Evolutionary conservation across 2,888 invertebrate species (phyloP), one percentile per base, ranked within the genome.

Genomic region (Eilema depressum): DNA sequence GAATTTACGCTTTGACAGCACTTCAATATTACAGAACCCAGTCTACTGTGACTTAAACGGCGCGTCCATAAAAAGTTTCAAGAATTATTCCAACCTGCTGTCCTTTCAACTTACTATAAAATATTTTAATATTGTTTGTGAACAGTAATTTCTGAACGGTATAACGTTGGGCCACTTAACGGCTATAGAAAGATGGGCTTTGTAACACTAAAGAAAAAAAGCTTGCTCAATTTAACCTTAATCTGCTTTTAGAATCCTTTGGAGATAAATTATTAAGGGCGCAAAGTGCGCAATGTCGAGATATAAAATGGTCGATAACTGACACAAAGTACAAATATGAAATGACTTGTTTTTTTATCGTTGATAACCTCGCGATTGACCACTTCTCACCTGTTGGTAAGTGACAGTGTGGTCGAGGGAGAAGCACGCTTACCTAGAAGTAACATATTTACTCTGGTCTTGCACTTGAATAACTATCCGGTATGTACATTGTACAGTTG

Each of bases 321-420:
- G 81, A 80, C 81, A 85, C 87, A 90, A 89, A 92, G 89, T 37
- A 91, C 91, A 93, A 93, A 91, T 89, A 91, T 90, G 20, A 88
- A 88, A 85, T 81, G 77, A 82, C 83, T 82, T 73, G 78, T 88
- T 88, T 88, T n/a, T n/a, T n/a, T n/a, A n/a, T n/a, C n/a, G n/a
- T n/a, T n/a, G n/a, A n/a, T n/a, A n/a, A n/a, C n/a, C n/a, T n/a
- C n/a, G n/a, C n/a, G n/a, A n/a, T n/a, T n/a, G n/a, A n/a, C n/a
- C n/a, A n/a, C n/a, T n/a, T n/a, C n/a, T n/a, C n/a, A n/a, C n/a
- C n/a, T n/a, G n/a, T n/a, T n/a, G n/a, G n/a, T n/a, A n/a, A n/a
- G n/a, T n/a, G n/a, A n/a, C n/a, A n/a, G n/a, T n/a, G n/a, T n/a
- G n/a, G n/a, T n/a, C n/a, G n/a, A n/a, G n/a, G n/a, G n/a, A n/a